Evolutionary conservation across 1,140 invertebrate species (phyloP).

Genomic region (Onthophagus taurus): DNA sequence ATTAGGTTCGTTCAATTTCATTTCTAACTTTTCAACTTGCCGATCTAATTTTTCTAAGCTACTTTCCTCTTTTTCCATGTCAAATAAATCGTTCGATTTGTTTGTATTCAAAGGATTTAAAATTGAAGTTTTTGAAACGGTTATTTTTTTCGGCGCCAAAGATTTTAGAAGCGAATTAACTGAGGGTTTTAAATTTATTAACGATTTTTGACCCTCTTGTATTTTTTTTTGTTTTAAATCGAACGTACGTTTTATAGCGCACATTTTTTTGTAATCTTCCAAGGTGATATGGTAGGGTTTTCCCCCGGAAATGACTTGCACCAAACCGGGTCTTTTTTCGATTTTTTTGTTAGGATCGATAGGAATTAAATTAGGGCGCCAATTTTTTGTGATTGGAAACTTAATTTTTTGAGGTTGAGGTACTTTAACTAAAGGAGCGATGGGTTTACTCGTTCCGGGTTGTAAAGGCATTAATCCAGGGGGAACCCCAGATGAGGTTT

Average conservation of each 20-base stretch:
- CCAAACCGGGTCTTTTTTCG: constrained; percentile 31
- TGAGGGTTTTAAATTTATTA: constrained; percentile 15
- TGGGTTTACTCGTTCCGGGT: constrained; percentile 30
- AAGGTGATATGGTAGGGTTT: constrained; percentile 58
- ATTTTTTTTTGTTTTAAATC: constrained; percentile 47
- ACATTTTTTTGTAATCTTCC: constrained; percentile 61
- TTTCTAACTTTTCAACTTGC: constrained; percentile 30
- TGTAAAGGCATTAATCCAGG: constrained; percentile 34
- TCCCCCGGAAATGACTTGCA: constrained; percentile 52
- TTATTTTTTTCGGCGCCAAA: constrained; percentile 20
- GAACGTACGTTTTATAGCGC: constrained; percentile 48
- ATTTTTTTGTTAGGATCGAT: constrained; percentile 40
- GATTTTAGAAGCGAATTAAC: constrained; percentile 29
- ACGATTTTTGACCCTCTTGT: constrained; percentile 23
- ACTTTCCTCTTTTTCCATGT: constrained; percentile 18
- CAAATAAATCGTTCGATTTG: constrained; percentile 1
- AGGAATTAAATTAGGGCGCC: constrained; percentile 58
- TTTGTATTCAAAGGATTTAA: constrained; percentile 11
- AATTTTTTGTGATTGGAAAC: constrained; percentile 43
- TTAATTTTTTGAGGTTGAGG: constrained; percentile 43
- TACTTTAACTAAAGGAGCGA: constrained; percentile 20
- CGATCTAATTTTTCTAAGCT: constrained; percentile 30
- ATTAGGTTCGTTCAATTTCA: constrained; percentile 16
- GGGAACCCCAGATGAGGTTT: constrained; percentile 19
- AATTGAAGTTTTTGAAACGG: constrained; percentile 24